Evolutionary conservation across 1,140 invertebrate species (phyloP).

Genomic region (Globodera rostochiensis): DNA sequence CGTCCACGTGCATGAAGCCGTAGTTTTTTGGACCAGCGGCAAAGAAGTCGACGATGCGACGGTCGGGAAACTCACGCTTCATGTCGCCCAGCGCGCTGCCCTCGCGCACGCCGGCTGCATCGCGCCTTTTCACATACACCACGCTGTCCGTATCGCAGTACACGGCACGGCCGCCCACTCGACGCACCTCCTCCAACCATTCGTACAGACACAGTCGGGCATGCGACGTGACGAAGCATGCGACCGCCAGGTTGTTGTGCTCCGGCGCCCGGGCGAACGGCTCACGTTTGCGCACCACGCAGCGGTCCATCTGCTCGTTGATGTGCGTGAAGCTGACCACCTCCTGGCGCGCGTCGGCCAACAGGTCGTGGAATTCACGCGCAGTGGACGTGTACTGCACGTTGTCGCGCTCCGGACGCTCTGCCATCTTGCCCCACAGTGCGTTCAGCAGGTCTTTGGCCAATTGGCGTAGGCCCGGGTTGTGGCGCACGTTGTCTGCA

Average conservation of each 20-base stretch:
- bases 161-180: background rate
- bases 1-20: conserved; percentile 29
- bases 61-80: conserved; percentile 16
- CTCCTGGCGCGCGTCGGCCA: conserved; percentile 20
- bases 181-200: conserved; percentile 24
- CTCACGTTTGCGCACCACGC: background rate
- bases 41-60: conserved; percentile 34
- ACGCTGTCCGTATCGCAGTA: conserved; percentile 24
- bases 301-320: conserved; percentile 20
- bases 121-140: background rate
- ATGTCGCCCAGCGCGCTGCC: conserved; percentile 27
- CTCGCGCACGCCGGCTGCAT: background rate
- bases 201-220: conserved; percentile 15
- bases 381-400: conserved; percentile 6
- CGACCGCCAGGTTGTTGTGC: conserved; percentile 28
- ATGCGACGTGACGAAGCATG: conserved; percentile 20
- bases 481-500: background rate
- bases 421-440: conserved; percentile 34
- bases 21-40: conserved; percentile 32
- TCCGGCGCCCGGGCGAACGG: conserved; percentile 21
- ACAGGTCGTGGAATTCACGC: background rate
- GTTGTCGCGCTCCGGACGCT: conserved; percentile 10
- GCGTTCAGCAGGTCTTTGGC: conserved; percentile 28
- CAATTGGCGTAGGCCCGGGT: conserved; percentile 21
- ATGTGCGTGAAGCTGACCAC: conserved; percentile 25